Evolutionary conservation across 2,888 invertebrate species (phyloP).

Genomic region (Stenodema calcarata): DNA sequence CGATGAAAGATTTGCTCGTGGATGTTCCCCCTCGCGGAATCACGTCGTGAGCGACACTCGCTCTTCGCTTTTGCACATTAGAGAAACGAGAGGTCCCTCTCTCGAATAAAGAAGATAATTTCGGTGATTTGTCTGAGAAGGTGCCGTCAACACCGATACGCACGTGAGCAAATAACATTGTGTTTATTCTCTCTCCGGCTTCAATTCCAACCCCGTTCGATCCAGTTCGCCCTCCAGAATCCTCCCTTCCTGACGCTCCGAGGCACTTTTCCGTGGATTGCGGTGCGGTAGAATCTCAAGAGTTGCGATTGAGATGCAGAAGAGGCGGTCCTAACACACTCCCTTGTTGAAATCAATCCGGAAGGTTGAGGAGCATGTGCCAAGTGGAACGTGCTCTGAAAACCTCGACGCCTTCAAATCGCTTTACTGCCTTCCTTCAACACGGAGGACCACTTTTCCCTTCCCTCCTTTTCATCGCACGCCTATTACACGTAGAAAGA

Average conservation of each 20-base stretch:
- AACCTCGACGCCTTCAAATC: slow-evolving; percentile 43
- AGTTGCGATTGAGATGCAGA: slow-evolving; percentile 34
- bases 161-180: slow-evolving; percentile 44
- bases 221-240: slow-evolving; percentile 3
- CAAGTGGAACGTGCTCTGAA: slow-evolving; percentile 44
- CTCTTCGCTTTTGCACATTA: not conserved
- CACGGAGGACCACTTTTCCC: slow-evolving; percentile 42
- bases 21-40: not conserved
- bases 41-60: not conserved
- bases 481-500: slow-evolving; percentile 29
- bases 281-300: not conserved
- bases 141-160: not conserved
- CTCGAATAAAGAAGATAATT: slow-evolving; percentile 30
- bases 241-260: not conserved
- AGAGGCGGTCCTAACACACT: slow-evolving; percentile 32
- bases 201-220: slow-evolving; percentile 12
- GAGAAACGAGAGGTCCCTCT: not conserved
- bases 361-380: slow-evolving; percentile 40
- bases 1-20: not conserved
- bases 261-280: not conserved
- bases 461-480: not conserved
- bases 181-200: slow-evolving; percentile 37
- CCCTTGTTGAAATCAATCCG: slow-evolving; percentile 48
- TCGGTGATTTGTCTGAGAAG: slow-evolving; percentile 33
- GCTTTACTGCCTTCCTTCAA: slow-evolving; percentile 45